Evolutionary conservation across 2,888 invertebrate species (phyloP).

Genomic region (Sinodicranocentrus sp.): DNA sequence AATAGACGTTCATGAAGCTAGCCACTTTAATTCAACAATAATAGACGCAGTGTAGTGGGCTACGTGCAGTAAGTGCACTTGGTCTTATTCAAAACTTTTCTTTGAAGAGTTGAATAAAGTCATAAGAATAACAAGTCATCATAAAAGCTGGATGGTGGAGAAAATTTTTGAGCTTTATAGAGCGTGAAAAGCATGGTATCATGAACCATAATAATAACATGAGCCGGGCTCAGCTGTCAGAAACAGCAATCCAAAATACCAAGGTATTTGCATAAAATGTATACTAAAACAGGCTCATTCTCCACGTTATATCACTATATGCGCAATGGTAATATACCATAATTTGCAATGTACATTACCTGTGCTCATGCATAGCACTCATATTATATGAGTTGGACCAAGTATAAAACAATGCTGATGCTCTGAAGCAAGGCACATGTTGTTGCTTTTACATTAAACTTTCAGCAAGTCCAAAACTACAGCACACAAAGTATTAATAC

Average conservation of each 20-base stretch:
- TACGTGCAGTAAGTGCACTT: not conserved
- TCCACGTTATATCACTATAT: no score
- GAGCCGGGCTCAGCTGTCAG: constrained; percentile 40
- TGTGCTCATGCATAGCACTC: not conserved
- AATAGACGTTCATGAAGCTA: no score
- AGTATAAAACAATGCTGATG: not conserved
- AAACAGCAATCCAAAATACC: constrained; percentile 31
- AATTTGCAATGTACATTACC: no score
- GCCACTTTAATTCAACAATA: no score
- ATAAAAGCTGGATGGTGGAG: not conserved
- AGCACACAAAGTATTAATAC: no score
- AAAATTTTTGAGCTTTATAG: constrained; percentile 28
- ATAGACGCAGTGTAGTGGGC: no score
- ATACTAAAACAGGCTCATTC: no score
- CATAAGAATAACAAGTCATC: not conserved
- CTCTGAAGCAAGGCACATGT: constrained; percentile 10
- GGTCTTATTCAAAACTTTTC: constrained; percentile 15
- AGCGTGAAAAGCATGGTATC: constrained; percentile 33
- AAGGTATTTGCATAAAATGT: constrained; percentile 29
- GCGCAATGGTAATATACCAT: no score
- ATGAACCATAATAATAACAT: constrained; percentile 30
- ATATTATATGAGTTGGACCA: not conserved
- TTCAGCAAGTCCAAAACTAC: constrained; percentile 29
- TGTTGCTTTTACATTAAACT: constrained; percentile 44
- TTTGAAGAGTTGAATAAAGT: constrained; percentile 6